phyloP scores from a whole-genome alignment of 2,113 vertebrate species.

The Tauraco erythrolophus region DNA sequence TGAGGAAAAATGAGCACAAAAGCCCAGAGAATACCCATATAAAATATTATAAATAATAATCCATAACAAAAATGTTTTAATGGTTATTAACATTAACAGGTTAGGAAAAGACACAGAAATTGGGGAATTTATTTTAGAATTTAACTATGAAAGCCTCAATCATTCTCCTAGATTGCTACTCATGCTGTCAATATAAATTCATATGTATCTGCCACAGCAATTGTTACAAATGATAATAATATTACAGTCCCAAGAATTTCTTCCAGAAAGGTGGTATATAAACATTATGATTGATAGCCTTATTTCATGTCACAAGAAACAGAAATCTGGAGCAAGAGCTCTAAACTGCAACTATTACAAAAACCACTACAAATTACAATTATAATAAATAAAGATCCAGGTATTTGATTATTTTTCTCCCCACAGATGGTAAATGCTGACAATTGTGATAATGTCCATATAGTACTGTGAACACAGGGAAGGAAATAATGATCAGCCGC shows the following conservation, averaged over 20 bases:
- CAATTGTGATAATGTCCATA: background rate
- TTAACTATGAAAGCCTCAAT: background rate
- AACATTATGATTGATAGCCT: background rate
- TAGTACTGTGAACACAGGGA: background rate
- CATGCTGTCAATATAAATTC: background rate
- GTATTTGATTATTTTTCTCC: background rate
- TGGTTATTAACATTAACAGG: background rate
- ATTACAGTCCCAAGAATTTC: background rate
- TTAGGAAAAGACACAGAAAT: background rate
- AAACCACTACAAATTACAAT: background rate
- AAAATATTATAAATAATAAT: background rate
- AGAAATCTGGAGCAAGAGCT: background rate
- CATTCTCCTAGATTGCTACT: background rate
- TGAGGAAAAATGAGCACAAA: background rate
- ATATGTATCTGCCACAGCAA: background rate
- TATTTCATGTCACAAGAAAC: background rate
- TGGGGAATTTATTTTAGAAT: background rate
- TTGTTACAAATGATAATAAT: background rate
- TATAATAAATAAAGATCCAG: background rate
- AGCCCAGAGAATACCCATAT: background rate
- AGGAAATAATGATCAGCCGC: background rate
- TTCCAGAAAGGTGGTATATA: background rate
- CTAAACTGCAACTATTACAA: background rate
- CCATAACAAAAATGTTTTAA: background rate
- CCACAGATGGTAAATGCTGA: background rate